Evolutionary conservation across 2,888 invertebrate genomes (phyloP), one percentile per base, ranked within the genome.

Genomic region (Ochropleura leucogaster): DNA sequence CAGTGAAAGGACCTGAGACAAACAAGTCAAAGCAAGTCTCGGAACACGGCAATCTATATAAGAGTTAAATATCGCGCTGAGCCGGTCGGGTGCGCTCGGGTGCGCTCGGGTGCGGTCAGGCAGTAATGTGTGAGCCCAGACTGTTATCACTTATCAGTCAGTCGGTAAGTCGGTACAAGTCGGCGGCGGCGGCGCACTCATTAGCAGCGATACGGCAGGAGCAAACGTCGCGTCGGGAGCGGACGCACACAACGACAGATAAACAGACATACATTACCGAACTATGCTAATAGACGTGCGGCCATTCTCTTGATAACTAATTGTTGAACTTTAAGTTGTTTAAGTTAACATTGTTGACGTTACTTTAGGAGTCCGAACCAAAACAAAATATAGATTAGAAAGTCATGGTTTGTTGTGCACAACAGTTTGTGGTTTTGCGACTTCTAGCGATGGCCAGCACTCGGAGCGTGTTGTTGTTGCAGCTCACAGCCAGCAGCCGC

Each of bases 201-300:
- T 77, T 70, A 68, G 66, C 3, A 40, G 68, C 60, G 77, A 66
- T 57, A 65, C 3, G 65, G 14, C n/a, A n/a, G n/a, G n/a, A 44
- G 62, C 62, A n/a, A 62, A 62, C 62, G 44, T 44, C 47, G 4
- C 59, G 57, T 30, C 44, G 44, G 20, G 49, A 57, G 44, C 49
- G 44, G 63, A 30, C 57, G 44, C 46, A 49, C 63, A 83, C 69
- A 82, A 82, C 40, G 44, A 40, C 65, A 68, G 84, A 84, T 80
- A 83, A 80, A 55, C 44, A 70, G 20, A 72, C 66, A 44, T 49
- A 69, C 80, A 68, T 79, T 83, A 79, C 42, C 79, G 62, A 78
- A 79, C 47, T 59, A 68, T 79, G 80, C 72, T 65, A 72, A 80
- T 68, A 79, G 84, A 65, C 64, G 12, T 12, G 9, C 65, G 46